A percentile compares a stretch with the other conserved stretches of the same genome.
Conservation (phyloP, 2,797 vertebrate genomes). For the Setipinna tenuifilis region DNA sequence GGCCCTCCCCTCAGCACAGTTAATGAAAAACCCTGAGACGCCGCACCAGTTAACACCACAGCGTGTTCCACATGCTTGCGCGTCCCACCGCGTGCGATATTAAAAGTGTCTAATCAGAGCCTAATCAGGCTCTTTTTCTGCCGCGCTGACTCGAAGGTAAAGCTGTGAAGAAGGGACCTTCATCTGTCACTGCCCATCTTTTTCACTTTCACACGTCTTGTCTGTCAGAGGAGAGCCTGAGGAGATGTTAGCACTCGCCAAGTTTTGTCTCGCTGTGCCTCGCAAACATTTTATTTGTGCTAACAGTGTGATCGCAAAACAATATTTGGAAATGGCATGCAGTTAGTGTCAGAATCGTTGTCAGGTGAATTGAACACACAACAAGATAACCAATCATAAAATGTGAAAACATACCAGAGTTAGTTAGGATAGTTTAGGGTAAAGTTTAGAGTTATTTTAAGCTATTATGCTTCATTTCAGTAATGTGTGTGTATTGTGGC, state of each 20-base stretch:
- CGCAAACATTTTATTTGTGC: neutral
- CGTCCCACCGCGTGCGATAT: slow-evolving; percentile 71
- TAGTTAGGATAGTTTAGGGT: neutral
- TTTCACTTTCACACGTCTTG: too few relatives aligned
- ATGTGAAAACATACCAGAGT: neutral
- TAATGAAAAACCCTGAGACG: slow-evolving; percentile 87
- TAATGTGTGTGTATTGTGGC: neutral
- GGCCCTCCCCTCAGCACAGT: slow-evolving; percentile 80
- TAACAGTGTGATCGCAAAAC: neutral
- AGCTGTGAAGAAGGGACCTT: slow-evolving; percentile 9
- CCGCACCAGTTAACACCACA: slow-evolving; percentile 70
- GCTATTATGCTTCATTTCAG: neutral
- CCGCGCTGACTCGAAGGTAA: slow-evolving; percentile 33
- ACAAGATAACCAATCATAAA: neutral
- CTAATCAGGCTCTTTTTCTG: slow-evolving; percentile 58
- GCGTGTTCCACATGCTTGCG: slow-evolving; percentile 64
- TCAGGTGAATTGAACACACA: neutral
- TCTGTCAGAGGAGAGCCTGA: neutral
- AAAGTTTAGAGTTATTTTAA: neutral
- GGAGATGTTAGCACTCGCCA: neutral
- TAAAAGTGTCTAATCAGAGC: slow-evolving; percentile 71
- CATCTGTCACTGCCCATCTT: slow-evolving; percentile 31
- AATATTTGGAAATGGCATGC: neutral
- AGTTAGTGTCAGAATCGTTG: neutral
- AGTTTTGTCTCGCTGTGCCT: neutral